These are phyloP conservation scores for Phoeniculus purpureus DNA, from an alignment of 2,797 vertebrate genomes.

Conservation along the genomic window DNA sequence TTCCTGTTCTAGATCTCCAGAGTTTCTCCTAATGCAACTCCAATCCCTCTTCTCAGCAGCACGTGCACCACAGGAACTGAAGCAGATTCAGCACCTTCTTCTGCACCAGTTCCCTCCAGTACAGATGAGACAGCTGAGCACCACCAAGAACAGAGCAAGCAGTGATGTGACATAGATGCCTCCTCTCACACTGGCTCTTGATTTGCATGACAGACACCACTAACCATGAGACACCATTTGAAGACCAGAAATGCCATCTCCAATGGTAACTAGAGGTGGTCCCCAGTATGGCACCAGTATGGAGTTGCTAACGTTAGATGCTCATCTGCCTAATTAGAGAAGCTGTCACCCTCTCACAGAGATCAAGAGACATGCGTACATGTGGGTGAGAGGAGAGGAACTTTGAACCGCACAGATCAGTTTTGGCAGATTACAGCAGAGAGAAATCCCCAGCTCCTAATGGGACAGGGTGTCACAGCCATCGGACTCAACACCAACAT, in stretches of 20 bases:
- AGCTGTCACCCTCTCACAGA: constrained; percentile 48
- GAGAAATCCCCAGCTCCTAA: background rate
- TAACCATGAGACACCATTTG: background rate
- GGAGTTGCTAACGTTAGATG: constrained; percentile 78
- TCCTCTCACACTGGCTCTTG: accelerated
- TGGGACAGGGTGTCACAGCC: accelerated
- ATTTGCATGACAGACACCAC: background rate
- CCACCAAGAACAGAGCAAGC: background rate
- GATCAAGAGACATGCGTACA: background rate
- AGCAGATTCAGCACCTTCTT: background rate
- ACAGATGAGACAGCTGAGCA: too few relatives aligned
- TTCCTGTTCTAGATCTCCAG: background rate
- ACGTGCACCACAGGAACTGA: accelerated
- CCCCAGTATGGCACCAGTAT: background rate
- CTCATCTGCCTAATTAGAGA: constrained; percentile 64
- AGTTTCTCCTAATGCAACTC: background rate
- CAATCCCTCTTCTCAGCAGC: background rate
- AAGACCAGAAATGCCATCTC: background rate
- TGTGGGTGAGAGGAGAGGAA: background rate
- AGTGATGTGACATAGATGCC: accelerated
- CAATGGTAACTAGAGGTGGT: constrained; percentile 13
- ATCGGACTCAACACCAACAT: background rate
- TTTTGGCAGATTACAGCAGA: constrained; percentile 15
- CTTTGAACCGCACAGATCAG: background rate
- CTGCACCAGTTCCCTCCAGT: background rate